Conservation (phyloP, 1,140 invertebrate species). For the Ostrea edulis region DNA sequence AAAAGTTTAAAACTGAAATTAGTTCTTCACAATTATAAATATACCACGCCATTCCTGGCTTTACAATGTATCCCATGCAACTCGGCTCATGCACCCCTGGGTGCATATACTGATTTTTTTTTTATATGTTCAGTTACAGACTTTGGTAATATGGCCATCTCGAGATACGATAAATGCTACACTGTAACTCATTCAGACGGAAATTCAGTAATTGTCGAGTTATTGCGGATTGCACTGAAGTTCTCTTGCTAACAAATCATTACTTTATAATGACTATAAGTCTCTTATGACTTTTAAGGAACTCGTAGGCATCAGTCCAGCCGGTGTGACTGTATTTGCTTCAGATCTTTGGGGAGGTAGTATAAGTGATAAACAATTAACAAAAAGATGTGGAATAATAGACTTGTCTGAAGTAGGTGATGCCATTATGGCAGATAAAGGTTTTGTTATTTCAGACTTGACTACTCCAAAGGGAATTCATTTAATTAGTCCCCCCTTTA, state of each 20-base stretch:
- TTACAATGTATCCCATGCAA: too few relatives aligned
- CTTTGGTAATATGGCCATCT: constrained; percentile 42
- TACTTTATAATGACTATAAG: constrained; percentile 49
- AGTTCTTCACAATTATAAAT: too few relatives aligned
- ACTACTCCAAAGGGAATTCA: constrained; percentile 43
- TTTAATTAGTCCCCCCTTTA: constrained; percentile 53
- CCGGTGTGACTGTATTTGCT: constrained; percentile 49
- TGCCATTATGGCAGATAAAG: constrained; percentile 49
- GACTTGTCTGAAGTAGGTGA: constrained; percentile 43
- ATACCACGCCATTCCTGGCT: too few relatives aligned
- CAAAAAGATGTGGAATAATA: constrained; percentile 45
- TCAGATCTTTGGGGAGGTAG: constrained; percentile 50
- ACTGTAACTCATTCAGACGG: constrained; percentile 37
- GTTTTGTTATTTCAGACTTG: constrained; percentile 48
- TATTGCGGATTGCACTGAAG: constrained; percentile 60
- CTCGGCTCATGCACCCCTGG: too few relatives aligned
- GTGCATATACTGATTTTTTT: too few relatives aligned
- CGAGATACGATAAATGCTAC: constrained; percentile 34
- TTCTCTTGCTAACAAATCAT: constrained; percentile 34
- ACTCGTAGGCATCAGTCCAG: constrained; percentile 55
- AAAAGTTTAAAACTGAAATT: too few relatives aligned
- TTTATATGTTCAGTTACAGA: constrained; percentile 39
- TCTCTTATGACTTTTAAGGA: constrained; percentile 26
- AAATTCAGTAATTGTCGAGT: constrained; percentile 47
- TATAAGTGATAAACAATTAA: constrained; percentile 56